These are phyloP conservation scores for Hexactinellida sp. DNA, from an alignment of 37 sponge, comb jelly and placozoan genomes.

Conservation along the genomic window DNA sequence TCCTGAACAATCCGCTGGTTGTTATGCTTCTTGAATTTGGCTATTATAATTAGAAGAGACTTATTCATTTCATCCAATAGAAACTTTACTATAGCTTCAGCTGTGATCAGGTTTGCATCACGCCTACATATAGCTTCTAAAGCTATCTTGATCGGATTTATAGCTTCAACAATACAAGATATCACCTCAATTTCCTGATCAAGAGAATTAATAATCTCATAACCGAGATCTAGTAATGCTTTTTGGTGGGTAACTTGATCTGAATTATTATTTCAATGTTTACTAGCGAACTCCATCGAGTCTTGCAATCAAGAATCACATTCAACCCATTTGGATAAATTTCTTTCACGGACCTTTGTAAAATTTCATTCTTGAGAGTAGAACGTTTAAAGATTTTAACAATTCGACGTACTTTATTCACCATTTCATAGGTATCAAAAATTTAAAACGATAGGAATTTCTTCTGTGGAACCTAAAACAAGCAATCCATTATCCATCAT, in stretches of 20 bases:
- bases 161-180: background rate
- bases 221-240: background rate
- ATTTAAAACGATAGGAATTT: background rate
- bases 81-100: background rate
- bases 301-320: conserved; percentile 8
- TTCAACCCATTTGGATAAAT: background rate
- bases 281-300: background rate
- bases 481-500: background rate
- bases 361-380: background rate
- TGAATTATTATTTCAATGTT: conserved; percentile 9
- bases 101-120: background rate
- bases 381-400: conserved; percentile 12
- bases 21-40: background rate
- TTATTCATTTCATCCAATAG: background rate
- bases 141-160: background rate
- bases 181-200: background rate
- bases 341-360: conserved; percentile 1
- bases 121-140: background rate
- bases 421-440: background rate
- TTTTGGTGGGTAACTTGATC: conserved; percentile 12
- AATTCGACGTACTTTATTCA: conserved; percentile 13
- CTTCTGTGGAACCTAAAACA: conserved; percentile 1
- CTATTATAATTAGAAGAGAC: background rate
- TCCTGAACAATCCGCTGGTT: background rate
- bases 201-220: background rate